Evolutionary conservation across 2,797 vertebrate genomes (phyloP).

Genomic region (Silurus lanzhouensis): DNA sequence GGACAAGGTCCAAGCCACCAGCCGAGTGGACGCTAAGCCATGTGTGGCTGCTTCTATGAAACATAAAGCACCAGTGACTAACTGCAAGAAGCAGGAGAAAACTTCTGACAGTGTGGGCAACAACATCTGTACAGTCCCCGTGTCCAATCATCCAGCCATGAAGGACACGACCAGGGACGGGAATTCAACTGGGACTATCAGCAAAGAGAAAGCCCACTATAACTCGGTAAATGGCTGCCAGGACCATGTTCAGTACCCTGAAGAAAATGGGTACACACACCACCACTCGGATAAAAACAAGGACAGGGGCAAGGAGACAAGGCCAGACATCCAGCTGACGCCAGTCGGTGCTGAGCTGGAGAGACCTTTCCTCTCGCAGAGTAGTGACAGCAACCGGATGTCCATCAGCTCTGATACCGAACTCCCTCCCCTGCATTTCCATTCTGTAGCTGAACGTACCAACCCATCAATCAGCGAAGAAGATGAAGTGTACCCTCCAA

Average conservation of each 20-base stretch:
- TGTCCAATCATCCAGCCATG: conserved; percentile 63
- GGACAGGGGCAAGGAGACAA: conserved; percentile 78
- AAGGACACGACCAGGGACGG: conserved; percentile 67
- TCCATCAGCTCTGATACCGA: conserved; percentile 94
- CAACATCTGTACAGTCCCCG: conserved; percentile 36
- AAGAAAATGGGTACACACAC: conserved; percentile 39
- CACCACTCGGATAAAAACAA: conserved; percentile 58
- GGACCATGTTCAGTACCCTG: conserved; percentile 45
- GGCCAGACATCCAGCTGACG: conserved; percentile 84
- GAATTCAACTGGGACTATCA: conserved; percentile 55
- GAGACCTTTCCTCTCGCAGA: conserved; percentile 80
- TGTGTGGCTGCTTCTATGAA: conserved; percentile 72
- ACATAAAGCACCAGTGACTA: conserved; percentile 66
- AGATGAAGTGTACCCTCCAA: conserved; percentile 71
- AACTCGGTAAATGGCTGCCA: conserved; percentile 43
- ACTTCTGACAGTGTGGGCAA: conserved; percentile 52
- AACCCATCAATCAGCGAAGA: conserved; percentile 95
- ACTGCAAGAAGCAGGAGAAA: conserved; percentile 56
- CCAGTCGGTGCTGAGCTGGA: conserved; percentile 71
- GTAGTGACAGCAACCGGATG: conserved; percentile 93
- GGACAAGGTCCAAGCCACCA: conserved; percentile 84
- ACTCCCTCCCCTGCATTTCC: conserved; percentile 79
- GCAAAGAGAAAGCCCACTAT: conserved; percentile 51
- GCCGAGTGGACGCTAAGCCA: conserved; percentile 81
- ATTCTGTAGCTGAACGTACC: conserved; percentile 73